phyloP scores from a whole-genome alignment of 2,888 invertebrate species.

The Limnephilus lunatus region DNA sequence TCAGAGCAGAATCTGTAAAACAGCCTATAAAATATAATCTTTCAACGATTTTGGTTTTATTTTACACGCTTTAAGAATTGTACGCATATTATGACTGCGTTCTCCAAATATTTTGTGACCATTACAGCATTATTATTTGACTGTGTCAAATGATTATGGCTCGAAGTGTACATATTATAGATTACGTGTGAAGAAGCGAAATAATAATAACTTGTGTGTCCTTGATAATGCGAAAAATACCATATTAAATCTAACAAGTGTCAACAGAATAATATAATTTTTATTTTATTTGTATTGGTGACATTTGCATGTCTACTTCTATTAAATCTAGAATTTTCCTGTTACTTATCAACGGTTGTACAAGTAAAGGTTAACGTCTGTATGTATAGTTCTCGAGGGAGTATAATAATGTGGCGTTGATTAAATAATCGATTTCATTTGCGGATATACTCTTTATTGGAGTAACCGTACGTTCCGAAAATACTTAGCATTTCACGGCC shows the following conservation, averaged over 20 bases:
- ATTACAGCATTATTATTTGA: background rate
- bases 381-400: background rate
- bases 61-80: no score
- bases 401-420: background rate
- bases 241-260: background rate
- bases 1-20: background rate
- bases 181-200: background rate
- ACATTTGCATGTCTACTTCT: background rate
- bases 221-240: background rate
- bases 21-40: background rate
- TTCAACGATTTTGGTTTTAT: no score
- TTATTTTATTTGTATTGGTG: conserved; percentile 2
- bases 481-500: conserved; percentile 27
- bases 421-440: background rate
- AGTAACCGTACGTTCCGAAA: background rate
- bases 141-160: background rate
- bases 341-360: background rate
- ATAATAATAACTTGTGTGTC: background rate
- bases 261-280: background rate
- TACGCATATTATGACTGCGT: no score
- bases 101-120: background rate
- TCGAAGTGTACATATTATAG: background rate
- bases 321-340: background rate
- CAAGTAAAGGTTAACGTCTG: background rate
- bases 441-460: background rate